Evolutionary conservation across 2,797 vertebrate genomes (phyloP).

Genomic region (Macrochelys suwanniensis): DNA sequence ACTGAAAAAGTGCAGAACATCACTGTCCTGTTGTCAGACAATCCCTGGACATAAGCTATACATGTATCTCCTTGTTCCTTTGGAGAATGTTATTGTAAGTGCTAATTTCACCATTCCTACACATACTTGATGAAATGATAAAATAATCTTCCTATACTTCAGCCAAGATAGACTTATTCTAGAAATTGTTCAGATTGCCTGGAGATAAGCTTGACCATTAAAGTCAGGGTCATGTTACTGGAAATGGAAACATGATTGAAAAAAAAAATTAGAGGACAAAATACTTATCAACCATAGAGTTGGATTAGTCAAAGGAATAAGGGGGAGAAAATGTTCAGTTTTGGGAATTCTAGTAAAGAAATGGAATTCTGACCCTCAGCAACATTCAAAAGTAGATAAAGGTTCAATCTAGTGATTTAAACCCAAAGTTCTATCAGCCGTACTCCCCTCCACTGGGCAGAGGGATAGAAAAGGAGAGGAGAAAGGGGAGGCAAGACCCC

Average conservation of each 20-base stretch:
- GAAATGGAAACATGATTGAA: neutral
- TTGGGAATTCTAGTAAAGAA: neutral
- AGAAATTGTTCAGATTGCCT: constrained; percentile 23
- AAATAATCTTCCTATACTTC: constrained; percentile 7
- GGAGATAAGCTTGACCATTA: neutral
- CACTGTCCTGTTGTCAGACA: neutral
- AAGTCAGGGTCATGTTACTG: neutral
- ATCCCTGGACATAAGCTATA: neutral
- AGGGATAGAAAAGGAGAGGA: neutral
- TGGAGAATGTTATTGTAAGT: constrained; percentile 34
- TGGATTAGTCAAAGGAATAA: neutral
- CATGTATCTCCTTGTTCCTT: constrained; percentile 14
- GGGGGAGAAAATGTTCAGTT: neutral
- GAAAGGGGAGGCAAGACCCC: neutral
- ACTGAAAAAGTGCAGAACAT: neutral
- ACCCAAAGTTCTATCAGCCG: neutral
- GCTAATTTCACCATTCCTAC: constrained; percentile 24
- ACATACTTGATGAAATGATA: constrained; percentile 30
- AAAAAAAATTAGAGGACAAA: neutral
- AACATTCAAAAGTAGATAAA: neutral
- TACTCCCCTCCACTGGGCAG: neutral
- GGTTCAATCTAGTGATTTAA: neutral
- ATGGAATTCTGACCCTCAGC: neutral
- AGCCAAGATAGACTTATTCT: constrained; percentile 31
- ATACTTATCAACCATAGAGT: neutral